Percentiles rank a stretch among this genome's conserved stretches.
Evolutionary conservation across 2,888 invertebrate genomes (phyloP).

Genomic region (Agrotis segetum): DNA sequence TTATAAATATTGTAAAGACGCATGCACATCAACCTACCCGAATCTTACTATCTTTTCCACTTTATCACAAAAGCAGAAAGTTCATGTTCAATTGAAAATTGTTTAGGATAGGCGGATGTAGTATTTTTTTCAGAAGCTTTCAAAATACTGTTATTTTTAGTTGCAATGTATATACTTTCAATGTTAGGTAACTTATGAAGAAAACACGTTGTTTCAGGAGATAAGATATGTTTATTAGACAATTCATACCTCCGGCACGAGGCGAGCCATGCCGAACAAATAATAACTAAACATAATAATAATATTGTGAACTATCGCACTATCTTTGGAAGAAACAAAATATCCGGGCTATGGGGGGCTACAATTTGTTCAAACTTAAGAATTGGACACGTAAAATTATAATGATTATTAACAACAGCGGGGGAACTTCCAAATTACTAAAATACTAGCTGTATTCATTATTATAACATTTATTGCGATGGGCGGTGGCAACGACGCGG

Average conservation of each 20-base stretch:
- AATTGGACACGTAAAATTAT: conserved; percentile 53
- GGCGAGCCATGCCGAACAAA: conserved; percentile 76
- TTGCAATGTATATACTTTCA: neutral
- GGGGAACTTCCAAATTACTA: conserved; percentile 73
- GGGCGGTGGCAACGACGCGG: conserved; percentile 44
- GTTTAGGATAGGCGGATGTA: too few relatives aligned
- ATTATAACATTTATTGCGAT: conserved; percentile 54
- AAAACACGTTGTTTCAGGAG: conserved; percentile 79
- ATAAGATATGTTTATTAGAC: conserved; percentile 91
- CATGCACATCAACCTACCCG: too few relatives aligned
- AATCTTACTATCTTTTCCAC: too few relatives aligned
- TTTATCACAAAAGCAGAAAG: too few relatives aligned
- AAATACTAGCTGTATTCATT: conserved; percentile 69
- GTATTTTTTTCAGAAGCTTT: neutral
- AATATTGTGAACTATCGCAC: conserved; percentile 83
- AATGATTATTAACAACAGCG: conserved; percentile 62
- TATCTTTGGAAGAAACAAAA: conserved; percentile 90
- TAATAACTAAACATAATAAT: conserved; percentile 75
- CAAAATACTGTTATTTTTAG: neutral
- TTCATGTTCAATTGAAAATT: too few relatives aligned
- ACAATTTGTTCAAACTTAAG: conserved; percentile 64
- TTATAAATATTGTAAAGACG: too few relatives aligned
- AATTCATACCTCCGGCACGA: conserved; percentile 84
- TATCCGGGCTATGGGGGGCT: conserved; percentile 75
- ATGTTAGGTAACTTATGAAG: conserved; percentile 18